Evolutionary conservation across 2,797 vertebrate species (phyloP), one percentile per base, ranked within the genome.

Genomic region (Halcyon leucocephala): DNA sequence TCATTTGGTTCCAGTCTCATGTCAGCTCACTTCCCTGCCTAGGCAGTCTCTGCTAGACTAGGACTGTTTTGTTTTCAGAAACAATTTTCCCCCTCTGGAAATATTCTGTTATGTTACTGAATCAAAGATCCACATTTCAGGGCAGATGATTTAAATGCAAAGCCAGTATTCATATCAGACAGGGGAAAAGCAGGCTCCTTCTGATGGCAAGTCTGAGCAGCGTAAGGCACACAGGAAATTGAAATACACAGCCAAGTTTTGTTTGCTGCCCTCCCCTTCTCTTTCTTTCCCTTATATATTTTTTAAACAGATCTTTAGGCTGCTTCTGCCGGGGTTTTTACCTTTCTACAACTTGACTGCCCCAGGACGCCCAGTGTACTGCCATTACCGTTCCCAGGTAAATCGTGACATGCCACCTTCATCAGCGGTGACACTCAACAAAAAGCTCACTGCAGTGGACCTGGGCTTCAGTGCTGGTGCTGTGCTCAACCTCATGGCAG

Each of bases 31-130:
- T 92, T 86, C 44, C n/a, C 64, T 79, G 84, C 72, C 31, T 83
- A 57, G 69, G 31, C 65, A 55, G 24, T 55, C 42, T 83, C 41
- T 92, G 64, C 74, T 86, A 67, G 31, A 69, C 37, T 61, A 76
- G 62, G 44, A 55, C 55, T 88, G 48, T 66, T 93, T 94, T 93
- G 72, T 95, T 96, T 95, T 93, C 85, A 94, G 77, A 86, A 93
- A 94, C 46, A 58, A 79, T 90, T 91, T 88, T 60, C 33, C 39
- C 72, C 90, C 80, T 89, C 95, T 94, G 93, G 89, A 94, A 95
- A 90, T 90, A 83, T 4, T 95, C 65, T 77, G 48, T 95, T 95
- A 61, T 67, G 80, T 77, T 96, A 66, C 67, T 57, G 80, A 91
- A 95, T 95, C 91, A 94, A 96, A 96, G 89, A 84, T 66, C 33